Base-by-base conservation (phyloP, 2,888 invertebrate genomes). In the Orthosia cruda region DNA sequence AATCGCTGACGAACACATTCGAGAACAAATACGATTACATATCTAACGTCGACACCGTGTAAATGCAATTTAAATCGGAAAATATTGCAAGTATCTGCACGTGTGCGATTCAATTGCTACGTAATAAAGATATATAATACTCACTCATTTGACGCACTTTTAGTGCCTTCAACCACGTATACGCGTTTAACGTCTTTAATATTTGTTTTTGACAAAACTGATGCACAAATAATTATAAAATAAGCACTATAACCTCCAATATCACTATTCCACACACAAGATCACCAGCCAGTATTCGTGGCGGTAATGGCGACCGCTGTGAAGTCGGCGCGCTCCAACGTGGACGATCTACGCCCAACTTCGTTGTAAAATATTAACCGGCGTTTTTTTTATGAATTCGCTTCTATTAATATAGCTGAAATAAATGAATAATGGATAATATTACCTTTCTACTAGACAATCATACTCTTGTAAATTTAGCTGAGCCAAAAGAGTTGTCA, bases 391-490 rank as follows among this genome's bases (percentile, higher is more conserved):
- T 89, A 88, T 85, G 76, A 77, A 71, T 74, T 74, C 74, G 79
- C 74, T 83, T 26, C 50, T 45, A 67, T 70, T 83, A 80, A 85
- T 88, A 84, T 74, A 54, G 72, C 75, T 83, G 80, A 86, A 91
- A 89, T 88, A 80, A 81, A 75, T 70, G 75, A 66, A 85, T 90
- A 90, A 88, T 86, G 87, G 83, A 73, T 84, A 87, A 84, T 92
- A 91, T 94, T 94, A 94, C 91, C 93, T 92, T 95, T 93, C 91
- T 93, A 92, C 86, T 91, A 93, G 94, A 94, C 89, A 92, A 94
- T 92, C 94, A 95, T 95, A 93, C 95, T 96, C 96, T 96, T 96
- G 96, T 95, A 92, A 96, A 96, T 96, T 96, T 96, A 92, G 94
- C 89, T 92, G 89, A 92, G 93, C 96, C 96, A 92, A 96, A 96